Conservation (phyloP, 2,888 invertebrate genomes). For the Drosophila borealis region DNA sequence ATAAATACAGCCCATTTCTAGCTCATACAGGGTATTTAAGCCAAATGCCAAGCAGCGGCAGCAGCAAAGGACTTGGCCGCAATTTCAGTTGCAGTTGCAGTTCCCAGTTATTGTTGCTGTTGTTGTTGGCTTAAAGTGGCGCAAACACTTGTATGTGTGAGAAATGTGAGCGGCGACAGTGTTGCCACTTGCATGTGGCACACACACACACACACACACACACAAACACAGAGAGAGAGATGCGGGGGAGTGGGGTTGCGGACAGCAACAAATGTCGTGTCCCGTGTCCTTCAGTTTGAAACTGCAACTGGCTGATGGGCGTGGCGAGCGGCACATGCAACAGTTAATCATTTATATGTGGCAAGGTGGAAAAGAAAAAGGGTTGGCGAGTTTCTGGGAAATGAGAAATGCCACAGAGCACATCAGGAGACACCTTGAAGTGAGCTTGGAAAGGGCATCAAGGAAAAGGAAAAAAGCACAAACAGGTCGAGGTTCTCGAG, state of each 20-base stretch:
- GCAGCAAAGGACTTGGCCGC: conserved; percentile 22
- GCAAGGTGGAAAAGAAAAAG: conserved; percentile 17
- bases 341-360: conserved; percentile 70
- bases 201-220: conserved; percentile 10
- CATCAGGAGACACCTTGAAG: conserved; percentile 12
- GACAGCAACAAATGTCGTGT: conserved; percentile 26
- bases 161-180: conserved; percentile 27
- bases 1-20: too few species aligned
- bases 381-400: conserved; percentile 12
- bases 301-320: conserved; percentile 52
- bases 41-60: conserved; percentile 21
- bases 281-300: conserved; percentile 54
- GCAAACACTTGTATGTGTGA: conserved; percentile 52
- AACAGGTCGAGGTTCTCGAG: conserved; percentile 30
- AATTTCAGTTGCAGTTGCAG: conserved; percentile 43
- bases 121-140: conserved; percentile 57
- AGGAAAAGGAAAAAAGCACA: conserved; percentile 4
- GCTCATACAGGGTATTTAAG: conserved; percentile 23
- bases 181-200: conserved; percentile 30
- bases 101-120: conserved; percentile 28
- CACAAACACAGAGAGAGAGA: background rate
- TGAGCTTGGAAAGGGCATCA: conserved; percentile 2
- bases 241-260: background rate
- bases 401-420: background rate
- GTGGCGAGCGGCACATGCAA: conserved; percentile 69